These are phyloP conservation scores for Dolomedes plantarius DNA, from an alignment of 2,888 invertebrate species.

Conservation along the genomic window DNA sequence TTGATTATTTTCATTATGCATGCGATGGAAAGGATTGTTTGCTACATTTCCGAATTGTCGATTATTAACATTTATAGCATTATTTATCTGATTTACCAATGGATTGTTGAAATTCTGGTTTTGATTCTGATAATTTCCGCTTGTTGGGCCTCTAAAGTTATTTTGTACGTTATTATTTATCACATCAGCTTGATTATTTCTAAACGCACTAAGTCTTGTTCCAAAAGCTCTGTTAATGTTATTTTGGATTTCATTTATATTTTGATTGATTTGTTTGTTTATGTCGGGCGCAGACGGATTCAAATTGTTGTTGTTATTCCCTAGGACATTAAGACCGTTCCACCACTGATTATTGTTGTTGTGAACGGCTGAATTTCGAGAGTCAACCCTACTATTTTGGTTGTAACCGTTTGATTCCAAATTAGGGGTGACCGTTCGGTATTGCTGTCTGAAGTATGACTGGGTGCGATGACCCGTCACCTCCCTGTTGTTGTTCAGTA, in stretches of 20 bases:
- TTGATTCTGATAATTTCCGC: not conserved
- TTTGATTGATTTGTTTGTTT: conserved; percentile 35
- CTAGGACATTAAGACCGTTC: conserved; percentile 48
- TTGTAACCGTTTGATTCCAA: conserved; percentile 23
- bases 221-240: conserved; percentile 49
- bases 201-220: conserved; percentile 32
- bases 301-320: conserved; percentile 24
- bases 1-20: conserved; percentile 1
- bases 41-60: not conserved
- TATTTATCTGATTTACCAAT: not conserved
- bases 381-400: conserved; percentile 25
- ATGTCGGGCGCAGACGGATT: not conserved
- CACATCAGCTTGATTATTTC: not conserved
- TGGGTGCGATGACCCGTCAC: conserved; percentile 60
- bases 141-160: conserved; percentile 14
- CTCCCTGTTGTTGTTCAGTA: conserved; percentile 45
- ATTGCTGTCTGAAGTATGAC: conserved; percentile 47
- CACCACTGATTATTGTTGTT: conserved; percentile 61
- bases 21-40: conserved; percentile 5
- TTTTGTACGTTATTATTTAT: not conserved
- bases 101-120: conserved; percentile 28
- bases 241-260: conserved; percentile 38
- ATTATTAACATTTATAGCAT: not conserved
- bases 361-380: not conserved
- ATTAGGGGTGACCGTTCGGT: conserved; percentile 49